Conservation (phyloP, 2,113 vertebrate genomes). For the Balaeniceps rex region DNA sequence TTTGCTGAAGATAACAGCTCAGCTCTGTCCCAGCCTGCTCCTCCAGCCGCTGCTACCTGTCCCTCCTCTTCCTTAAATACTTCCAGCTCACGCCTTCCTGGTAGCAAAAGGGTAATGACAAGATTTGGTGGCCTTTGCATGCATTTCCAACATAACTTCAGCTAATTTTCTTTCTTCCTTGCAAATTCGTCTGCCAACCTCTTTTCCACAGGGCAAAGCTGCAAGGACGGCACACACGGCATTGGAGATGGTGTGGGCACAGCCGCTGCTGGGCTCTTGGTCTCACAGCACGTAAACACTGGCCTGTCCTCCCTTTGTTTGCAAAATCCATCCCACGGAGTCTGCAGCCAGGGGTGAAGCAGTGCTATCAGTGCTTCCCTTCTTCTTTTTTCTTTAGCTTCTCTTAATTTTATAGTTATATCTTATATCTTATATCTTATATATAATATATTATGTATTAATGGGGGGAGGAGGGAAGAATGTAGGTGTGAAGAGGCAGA, state of each 20-base stretch:
- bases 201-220: not conserved
- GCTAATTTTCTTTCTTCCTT: not conserved
- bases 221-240: not conserved
- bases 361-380: not conserved
- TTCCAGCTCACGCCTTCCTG: not conserved
- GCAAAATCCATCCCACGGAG: not conserved
- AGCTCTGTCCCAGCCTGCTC: not conserved
- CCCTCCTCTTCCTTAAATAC: not conserved
- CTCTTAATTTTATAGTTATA: not conserved
- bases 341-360: not conserved
- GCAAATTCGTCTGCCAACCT: not conserved
- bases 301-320: not conserved
- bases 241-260: rapidly evolving
- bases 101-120: not conserved
- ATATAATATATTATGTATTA: too few relatives aligned
- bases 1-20: not conserved
- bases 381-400: not conserved
- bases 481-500: not conserved
- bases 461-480: not conserved
- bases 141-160: not conserved
- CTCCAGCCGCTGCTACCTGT: not conserved
- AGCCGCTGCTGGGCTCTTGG: not conserved
- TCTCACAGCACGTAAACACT: not conserved
- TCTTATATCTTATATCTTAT: too few relatives aligned
- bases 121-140: not conserved